Conservation (phyloP, 30 jellyfish, hydroid and myxozoan species). For the Turritopsis dohrnii region DNA sequence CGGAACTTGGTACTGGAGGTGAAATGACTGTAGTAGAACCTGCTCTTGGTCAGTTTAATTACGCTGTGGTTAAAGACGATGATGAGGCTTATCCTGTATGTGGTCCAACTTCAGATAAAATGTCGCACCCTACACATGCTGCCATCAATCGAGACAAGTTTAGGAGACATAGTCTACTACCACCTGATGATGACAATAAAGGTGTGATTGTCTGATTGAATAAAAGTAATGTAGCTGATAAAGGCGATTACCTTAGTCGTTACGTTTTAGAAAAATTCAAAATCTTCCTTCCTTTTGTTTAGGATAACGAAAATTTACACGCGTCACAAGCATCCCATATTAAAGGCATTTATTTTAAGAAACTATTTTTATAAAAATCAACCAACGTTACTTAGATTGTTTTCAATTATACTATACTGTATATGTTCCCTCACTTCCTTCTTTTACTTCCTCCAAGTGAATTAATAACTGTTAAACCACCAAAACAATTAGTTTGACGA, state of each 20-base stretch:
- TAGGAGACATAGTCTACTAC: conserved; percentile 21
- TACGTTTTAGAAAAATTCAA: neutral
- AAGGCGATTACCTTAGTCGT: too few relatives aligned
- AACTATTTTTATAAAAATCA: neutral
- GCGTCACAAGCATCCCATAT: neutral
- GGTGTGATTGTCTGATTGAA: conserved; percentile 10
- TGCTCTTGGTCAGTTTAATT: conserved; percentile 21
- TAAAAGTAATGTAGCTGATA: neutral
- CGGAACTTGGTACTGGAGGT: conserved; percentile 44
- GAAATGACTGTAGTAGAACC: conserved; percentile 40
- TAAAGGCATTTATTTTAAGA: neutral
- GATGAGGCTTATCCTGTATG: conserved; percentile 30
- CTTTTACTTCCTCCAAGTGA: too few relatives aligned
- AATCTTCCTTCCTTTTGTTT: neutral
- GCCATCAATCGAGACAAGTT: conserved; percentile 2
- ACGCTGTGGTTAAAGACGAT: conserved; percentile 40
- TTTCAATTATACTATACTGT: too few relatives aligned
- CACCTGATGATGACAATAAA: conserved; percentile 21
- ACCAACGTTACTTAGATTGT: too few relatives aligned
- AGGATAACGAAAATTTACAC: neutral
- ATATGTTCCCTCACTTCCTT: too few relatives aligned
- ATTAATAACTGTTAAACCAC: too few relatives aligned
- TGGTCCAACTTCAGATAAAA: conserved; percentile 22
- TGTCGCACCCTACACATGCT: conserved; percentile 4
- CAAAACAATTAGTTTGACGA: too few relatives aligned